Base-by-base conservation (phyloP, 2,888 invertebrate genomes). In the Ramazzottius varieornatus region DNA sequence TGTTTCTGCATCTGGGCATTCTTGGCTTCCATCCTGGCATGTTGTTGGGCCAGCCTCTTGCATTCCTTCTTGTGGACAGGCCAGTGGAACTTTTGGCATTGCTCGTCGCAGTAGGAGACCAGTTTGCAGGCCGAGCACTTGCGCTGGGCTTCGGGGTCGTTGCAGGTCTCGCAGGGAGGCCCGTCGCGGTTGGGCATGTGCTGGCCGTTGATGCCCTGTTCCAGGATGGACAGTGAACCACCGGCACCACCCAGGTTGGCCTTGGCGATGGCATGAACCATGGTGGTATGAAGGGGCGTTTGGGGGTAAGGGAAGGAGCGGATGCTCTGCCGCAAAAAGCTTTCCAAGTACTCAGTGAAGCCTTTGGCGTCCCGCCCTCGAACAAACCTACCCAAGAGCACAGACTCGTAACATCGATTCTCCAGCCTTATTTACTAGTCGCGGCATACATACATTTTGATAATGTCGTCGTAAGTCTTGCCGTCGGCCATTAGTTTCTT, bases 11-110 rank as follows among this genome's bases (percentile, higher is more conserved):
- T 24, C 54, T 13, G 16, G 40, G 40, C 40, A 8, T 40, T 20
- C 54, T 54, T 24, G 4, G n/a, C n/a, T 24, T 54, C 54, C 54
- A 54, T 54, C 8, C 8, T 4, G n/a, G 29, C 54, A 54, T 16
- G 24, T 24, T 54, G 54, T 24, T n/a, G 16, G 54, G 54, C 54
- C 54, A 54, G 54, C 4, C 24, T 24, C 20, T 13, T 29, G 54
- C 54, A 54, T 24, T 54, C 54, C 29, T 54, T 54, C 67, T 75
- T 75, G 68, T 76, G 76, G 2, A 73, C 72, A 4, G 71, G 68
- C 75, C 75, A 76, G 68, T 75, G 74, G 32, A 75, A 66, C 65
- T 73, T 73, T 66, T 76, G 76, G 68, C 76, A 76, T 8, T 67
- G 67, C 63, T 71, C 71, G 66, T 72, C 70, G 67, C 76, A 75